Evolutionary conservation across 1,140 invertebrate genomes (phyloP).

Genomic region (Gerris buenoi): DNA sequence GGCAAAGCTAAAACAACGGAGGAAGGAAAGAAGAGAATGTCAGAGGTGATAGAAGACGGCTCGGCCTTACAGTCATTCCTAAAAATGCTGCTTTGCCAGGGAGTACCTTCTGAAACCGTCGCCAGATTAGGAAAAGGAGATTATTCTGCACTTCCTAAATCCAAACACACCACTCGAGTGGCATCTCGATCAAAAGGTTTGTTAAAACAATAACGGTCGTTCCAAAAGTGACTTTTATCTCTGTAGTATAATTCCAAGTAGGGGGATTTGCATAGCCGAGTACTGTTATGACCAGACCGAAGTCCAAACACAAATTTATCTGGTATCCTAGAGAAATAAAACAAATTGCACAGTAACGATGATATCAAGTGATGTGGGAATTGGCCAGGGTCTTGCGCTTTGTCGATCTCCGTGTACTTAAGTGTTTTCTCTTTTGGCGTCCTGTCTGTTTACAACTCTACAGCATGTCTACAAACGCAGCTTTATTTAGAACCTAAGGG

Average conservation of each 20-base stretch:
- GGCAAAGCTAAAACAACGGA: background rate
- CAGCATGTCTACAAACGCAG: no score
- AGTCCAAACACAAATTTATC: background rate
- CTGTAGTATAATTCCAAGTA: background rate
- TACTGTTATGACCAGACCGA: no score
- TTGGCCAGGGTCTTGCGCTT: no score
- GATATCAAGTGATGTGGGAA: no score
- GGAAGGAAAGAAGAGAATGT: background rate
- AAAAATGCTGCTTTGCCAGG: background rate
- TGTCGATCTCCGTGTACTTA: no score
- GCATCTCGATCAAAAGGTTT: background rate
- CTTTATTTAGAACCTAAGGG: no score
- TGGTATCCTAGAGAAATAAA: background rate
- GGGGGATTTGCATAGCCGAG: background rate
- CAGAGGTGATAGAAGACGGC: background rate
- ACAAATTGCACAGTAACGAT: no score
- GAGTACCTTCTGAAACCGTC: background rate
- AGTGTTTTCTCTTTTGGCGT: no score
- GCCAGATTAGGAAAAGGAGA: background rate
- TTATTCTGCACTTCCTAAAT: background rate
- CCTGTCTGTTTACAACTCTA: no score
- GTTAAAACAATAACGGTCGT: background rate
- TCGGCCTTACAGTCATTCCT: background rate
- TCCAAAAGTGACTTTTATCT: background rate
- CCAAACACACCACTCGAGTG: background rate